These are phyloP conservation scores for Anguilla anguilla DNA, from an alignment of 2,797 vertebrate genomes.

Conservation along the genomic window DNA sequence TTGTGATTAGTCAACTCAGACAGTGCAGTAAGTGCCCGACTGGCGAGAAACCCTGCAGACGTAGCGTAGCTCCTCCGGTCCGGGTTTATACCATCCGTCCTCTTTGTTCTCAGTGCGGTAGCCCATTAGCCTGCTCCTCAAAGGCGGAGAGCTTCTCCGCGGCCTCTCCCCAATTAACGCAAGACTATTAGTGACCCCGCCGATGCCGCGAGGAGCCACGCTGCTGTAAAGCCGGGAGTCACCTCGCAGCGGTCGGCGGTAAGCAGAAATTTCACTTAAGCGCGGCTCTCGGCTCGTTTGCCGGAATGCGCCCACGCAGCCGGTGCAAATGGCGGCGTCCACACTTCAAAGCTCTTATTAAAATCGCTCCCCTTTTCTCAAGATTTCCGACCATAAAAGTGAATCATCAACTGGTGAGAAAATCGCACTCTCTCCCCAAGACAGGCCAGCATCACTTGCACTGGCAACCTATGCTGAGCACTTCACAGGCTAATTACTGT, in stretches of 20 bases:
- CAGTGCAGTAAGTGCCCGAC: background rate
- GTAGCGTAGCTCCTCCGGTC: background rate
- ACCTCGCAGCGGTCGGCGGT: background rate
- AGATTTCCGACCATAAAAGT: background rate
- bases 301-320: background rate
- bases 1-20: background rate
- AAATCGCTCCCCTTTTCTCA: background rate
- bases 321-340: background rate
- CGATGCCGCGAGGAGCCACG: background rate
- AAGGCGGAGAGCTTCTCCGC: background rate
- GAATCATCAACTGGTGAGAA: background rate
- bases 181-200: background rate
- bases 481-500: background rate
- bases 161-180: background rate
- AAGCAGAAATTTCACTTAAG: background rate
- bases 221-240: background rate
- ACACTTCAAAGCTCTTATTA: background rate
- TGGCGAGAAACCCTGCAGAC: background rate
- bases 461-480: background rate
- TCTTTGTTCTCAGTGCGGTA: background rate
- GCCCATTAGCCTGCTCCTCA: background rate
- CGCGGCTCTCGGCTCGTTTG: background rate
- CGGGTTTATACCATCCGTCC: background rate
- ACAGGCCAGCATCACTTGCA: background rate
- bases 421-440: background rate